Evolutionary conservation across 2,113 vertebrate genomes (phyloP), one percentile per base, ranked within the genome.

Genomic region (Galbula dea): DNA sequence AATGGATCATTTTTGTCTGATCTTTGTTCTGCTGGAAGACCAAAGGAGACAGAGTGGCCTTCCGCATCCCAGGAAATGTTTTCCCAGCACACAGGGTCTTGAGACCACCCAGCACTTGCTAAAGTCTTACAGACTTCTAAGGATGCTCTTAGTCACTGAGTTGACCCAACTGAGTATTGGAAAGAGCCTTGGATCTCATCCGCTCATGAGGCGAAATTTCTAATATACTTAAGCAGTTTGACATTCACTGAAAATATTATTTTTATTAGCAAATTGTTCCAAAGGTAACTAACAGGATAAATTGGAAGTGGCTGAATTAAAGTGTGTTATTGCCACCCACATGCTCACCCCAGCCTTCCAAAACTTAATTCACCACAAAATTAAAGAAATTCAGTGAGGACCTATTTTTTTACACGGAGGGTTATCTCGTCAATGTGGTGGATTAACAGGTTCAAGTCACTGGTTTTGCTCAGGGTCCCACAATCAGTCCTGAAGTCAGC

Each of bases 241-340:
- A 15, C n/a, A 11, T 68, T 69, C 54, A 14, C 54, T 32, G 41
- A 54, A 86, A 96, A 48, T 20, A 22, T 23, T 34, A 1, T 29
- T 90, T 74, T 48, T 27, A 20, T 27, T 63, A 49, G 37, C 20
- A 61, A 7, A 27, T 65, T 34, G 43, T 59, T 88, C 48, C 61
- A 74, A 51, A 77, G 86, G 45, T 29, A 68, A 36, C 34, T 62
- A 45, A 27, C 5, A 13, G 39, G 30, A 37, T 48, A 48, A 46
- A 67, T 34, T 71, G 37, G 34, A 75, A 67, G 65, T 11, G 43
- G 12, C 26, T 67, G 74, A 87, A 78, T 62, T 78, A 13, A n/a
- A 71, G 15, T 10, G 19, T 0, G 0, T 23, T 63, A 27, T 52
- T 79, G 11, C 32, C 22, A 30, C 41, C 23, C 21, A 46, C 32